Conservation (phyloP, 2,888 invertebrate genomes). For the Drosophila nr. medialis region DNA sequence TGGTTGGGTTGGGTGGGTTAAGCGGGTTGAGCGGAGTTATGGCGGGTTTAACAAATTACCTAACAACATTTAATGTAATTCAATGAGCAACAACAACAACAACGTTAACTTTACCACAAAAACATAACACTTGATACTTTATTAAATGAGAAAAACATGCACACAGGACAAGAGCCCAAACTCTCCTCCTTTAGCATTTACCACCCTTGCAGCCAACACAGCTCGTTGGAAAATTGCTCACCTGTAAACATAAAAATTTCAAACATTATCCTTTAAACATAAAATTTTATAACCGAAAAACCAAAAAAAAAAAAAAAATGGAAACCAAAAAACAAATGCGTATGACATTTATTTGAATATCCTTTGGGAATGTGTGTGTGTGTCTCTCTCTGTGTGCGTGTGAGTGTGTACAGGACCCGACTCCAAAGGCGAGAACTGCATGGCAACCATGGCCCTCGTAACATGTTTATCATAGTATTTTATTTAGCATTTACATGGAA, state of each 20-base stretch:
- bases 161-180: conserved; percentile 13
- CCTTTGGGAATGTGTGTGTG: conserved; percentile 64
- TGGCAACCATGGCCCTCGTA: conserved; percentile 42
- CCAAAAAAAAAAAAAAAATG: conserved; percentile 35
- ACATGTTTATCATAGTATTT: conserved; percentile 79
- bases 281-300: conserved; percentile 76
- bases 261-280: conserved; percentile 81
- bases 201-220: conserved; percentile 1
- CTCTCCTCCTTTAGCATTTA: neutral
- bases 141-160: conserved; percentile 79
- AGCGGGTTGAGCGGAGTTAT: neutral
- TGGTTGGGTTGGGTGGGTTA: neutral
- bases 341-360: conserved; percentile 81
- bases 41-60: conserved; percentile 57
- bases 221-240: conserved; percentile 71
- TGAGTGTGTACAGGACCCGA: conserved; percentile 1
- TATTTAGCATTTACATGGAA: conserved; percentile 64
- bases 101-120: conserved; percentile 66
- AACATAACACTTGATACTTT: conserved; percentile 80
- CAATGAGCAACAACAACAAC: conserved; percentile 48
- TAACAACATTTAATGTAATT: conserved; percentile 69
- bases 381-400: neutral
- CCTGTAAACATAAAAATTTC: conserved; percentile 80
- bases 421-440: conserved; percentile 31
- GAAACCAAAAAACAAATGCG: conserved; percentile 75